Base-by-base conservation (phyloP, 2,113 vertebrate genomes). In the Apodemus sylvaticus region DNA sequence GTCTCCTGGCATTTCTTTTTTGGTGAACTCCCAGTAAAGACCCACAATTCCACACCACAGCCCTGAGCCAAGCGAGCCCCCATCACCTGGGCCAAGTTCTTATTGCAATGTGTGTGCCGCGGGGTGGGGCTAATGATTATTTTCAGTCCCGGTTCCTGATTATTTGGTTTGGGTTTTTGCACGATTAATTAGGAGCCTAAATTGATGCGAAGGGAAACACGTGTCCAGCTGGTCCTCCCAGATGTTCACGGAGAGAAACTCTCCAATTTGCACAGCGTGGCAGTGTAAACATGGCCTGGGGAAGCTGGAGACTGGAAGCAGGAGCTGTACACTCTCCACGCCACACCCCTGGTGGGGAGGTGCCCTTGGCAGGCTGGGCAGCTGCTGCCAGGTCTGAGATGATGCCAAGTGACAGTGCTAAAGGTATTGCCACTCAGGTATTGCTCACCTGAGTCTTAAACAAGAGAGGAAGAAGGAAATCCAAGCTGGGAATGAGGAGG, bases 141-240 rank as follows among this genome's bases (percentile, higher is more conserved):
- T 97, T 97, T 97, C 97, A 96, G 86, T 96, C 91, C 78, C 0
- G 29, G 81, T 95, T 95, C 89, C 95, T 94, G 90, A 95, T 96
- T 95, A 96, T 97, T 95, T 91, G 95, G 95, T 96, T 95, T 94
- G 93, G 94, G 94, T 89, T 95, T 79, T 96, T 93, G 81, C 91
- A 91, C 70, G 11, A 97, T 97, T 97, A 97, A 97, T 97, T 96
- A 97, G 89, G 92, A 97, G 91, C 51, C 95, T 93, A 97, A 96
- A 93, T 97, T 94, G 97, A 97, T 95, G 92, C 97, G 89, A 94
- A 96, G 83, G 93, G 91, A 97, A 97, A 93, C 97, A 96, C 91
- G 89, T 96, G 97, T 97, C 97, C 97, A 96, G 96, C 96, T 97
- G 97, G 94, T 93, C 92, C 51, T 91, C 96, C 97, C 94, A 97